phyloP scores from a whole-genome alignment of 2,888 invertebrate genomes.

The Syrista parreyssii region DNA sequence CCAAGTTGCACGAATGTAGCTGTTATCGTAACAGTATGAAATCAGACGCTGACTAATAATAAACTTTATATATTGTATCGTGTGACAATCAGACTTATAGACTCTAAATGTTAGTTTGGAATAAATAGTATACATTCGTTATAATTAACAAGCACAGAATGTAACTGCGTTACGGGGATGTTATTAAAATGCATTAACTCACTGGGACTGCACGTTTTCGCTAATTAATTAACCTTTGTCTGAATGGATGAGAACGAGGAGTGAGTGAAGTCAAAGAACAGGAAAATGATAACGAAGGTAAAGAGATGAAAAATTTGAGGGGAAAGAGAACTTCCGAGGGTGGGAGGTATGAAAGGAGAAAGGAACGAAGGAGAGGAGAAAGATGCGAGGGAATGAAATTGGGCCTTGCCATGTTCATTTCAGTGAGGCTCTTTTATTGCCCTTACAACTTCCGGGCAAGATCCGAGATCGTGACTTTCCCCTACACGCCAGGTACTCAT shows the following conservation, averaged over 20 bases:
- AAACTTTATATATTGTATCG: background rate
- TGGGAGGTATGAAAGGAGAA: background rate
- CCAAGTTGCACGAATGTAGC: background rate
- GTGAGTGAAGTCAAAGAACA: background rate
- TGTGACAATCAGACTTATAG: background rate
- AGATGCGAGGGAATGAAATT: background rate
- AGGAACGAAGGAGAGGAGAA: background rate
- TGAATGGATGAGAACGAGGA: background rate
- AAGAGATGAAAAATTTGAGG: background rate
- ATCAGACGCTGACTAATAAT: background rate
- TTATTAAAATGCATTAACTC: background rate
- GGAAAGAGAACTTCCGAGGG: background rate
- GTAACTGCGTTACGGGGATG: background rate
- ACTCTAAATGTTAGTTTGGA: background rate
- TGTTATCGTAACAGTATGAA: background rate
- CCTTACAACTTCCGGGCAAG: no score
- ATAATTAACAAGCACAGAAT: background rate
- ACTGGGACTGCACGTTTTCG: background rate
- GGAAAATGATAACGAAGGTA: background rate
- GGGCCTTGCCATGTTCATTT: background rate
- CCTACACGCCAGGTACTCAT: no score
- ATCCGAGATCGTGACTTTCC: no score
- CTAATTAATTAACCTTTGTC: background rate
- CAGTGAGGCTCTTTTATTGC: no score
- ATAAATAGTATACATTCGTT: background rate